Evolutionary conservation across 1,140 invertebrate species (phyloP), one percentile per base, ranked within the genome.

Genomic region (Drosophila subobscura): DNA sequence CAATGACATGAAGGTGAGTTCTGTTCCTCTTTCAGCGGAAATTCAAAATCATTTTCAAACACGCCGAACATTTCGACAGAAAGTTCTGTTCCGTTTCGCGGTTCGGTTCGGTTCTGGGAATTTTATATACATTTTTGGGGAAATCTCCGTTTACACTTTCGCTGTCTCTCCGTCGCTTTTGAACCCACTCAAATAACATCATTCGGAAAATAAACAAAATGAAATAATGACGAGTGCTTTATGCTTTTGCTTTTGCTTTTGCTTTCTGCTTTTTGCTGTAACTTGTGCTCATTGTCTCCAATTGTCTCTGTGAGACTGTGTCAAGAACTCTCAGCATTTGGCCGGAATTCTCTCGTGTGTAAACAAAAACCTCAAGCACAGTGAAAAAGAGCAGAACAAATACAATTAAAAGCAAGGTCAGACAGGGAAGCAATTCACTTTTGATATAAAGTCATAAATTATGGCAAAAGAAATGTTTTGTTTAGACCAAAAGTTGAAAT

Each of bases 1-100:
- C 70, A 95, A 94, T 86, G 96, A 97, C 92, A 95, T 97, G 94
- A 97, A 97, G 94, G 96, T 97, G 93, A 93, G 90, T 77, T 47
- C 44, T 63, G n/a, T 46, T 53, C n/a, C n/a, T n/a, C 3, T 40
- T 51, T 64, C 27, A 33, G 8, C 61, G 79, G 57, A 80, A 64
- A 55, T 68, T 23, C 33, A 33, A 23, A 16, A 46, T 59, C 63
- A 52, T 33, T 56, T 29, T 23, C 44, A 25, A 49, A 54, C 66
- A 56, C 55, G 16, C 16, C 16, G 40, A 45, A 27, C 22, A 29
- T n/a, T 61, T 25, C 46, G 27, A 54, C 51, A 20, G 73, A 75
- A 79, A 59, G 58, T 77, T 63, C 56, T 53, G 65, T 71, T 75
- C 33, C 33, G 33, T 37, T 49, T 49, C n/a, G n/a, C 16, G 16